These are phyloP conservation scores for Cassiopea xamachana DNA, from an alignment of 30 jellyfish, hydroid and myxozoan genomes.

Conservation along the genomic window DNA sequence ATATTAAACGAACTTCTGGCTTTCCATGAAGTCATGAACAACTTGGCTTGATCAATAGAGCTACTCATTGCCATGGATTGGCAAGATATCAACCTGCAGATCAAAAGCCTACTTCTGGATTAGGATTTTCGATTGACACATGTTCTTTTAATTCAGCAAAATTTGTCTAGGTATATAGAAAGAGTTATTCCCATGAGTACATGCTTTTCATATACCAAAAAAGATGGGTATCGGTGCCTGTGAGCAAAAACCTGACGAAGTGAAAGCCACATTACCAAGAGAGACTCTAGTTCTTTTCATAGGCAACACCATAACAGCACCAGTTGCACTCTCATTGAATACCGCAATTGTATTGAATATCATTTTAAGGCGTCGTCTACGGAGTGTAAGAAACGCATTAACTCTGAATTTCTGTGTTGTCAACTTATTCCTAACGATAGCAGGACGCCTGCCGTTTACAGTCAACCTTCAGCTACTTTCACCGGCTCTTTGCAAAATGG, in stretches of 20 bases:
- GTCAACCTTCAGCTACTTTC: neutral
- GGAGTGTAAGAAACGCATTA: constrained; percentile 19
- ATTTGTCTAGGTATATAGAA: no score
- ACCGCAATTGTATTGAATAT: constrained; percentile 12
- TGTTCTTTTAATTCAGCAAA: no score
- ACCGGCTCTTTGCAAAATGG: neutral
- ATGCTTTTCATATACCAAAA: no score
- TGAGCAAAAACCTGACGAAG: neutral
- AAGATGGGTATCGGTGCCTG: neutral
- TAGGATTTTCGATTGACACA: no score
- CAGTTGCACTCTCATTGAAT: constrained; percentile 27
- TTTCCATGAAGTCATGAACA: no score
- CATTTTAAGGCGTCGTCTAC: constrained; percentile 15
- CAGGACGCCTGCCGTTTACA: constrained; percentile 23
- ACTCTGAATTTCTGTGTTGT: constrained; percentile 56
- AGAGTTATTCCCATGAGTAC: no score
- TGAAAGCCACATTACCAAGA: neutral
- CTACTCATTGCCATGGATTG: no score
- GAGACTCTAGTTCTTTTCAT: constrained; percentile 15
- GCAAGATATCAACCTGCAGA: no score
- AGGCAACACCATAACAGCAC: neutral
- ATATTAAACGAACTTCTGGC: no score
- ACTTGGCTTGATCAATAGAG: no score
- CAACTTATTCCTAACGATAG: constrained; percentile 19
- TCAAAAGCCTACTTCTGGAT: no score